A percentile compares a stretch with the other conserved stretches of the same genome.
phyloP scores from a whole-genome alignment of 2,797 vertebrate species.

The Oreochromis mossambicus region DNA sequence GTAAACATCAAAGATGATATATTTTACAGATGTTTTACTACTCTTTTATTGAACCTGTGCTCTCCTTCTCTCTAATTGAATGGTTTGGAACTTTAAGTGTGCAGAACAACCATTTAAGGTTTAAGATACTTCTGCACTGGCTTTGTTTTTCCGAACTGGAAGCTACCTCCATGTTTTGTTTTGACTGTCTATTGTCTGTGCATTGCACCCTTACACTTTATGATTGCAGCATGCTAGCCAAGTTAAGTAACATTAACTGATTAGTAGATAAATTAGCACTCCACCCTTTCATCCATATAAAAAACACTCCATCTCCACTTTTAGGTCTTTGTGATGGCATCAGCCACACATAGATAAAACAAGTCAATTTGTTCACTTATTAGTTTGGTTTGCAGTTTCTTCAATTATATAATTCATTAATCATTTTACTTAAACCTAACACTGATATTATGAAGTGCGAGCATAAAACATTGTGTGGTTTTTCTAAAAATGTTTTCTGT shows the following conservation, averaged over 20 bases:
- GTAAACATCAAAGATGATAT: neutral
- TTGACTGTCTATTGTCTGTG: neutral
- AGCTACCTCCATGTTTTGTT: neutral
- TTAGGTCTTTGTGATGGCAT: neutral
- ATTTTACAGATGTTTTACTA: neutral
- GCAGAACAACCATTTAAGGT: neutral
- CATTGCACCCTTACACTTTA: neutral
- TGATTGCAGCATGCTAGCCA: neutral
- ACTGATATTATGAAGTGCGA: neutral
- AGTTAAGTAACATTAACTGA: neutral
- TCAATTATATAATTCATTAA: neutral
- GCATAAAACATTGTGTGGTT: neutral
- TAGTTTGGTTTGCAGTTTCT: neutral
- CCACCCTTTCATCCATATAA: neutral
- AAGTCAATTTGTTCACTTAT: neutral
- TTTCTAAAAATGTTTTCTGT: neutral
- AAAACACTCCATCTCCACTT: neutral
- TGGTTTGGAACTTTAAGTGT: neutral
- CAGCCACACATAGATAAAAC: neutral
- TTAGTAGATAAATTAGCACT: no score
- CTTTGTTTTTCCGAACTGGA: neutral
- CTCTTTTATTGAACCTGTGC: neutral
- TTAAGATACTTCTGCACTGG: neutral
- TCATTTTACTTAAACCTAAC: neutral
- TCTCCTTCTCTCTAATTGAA: neutral